Evolutionary conservation across 2,797 vertebrate genomes (phyloP), one percentile per base, ranked within the genome.

Genomic region (Helostoma temminkii): DNA sequence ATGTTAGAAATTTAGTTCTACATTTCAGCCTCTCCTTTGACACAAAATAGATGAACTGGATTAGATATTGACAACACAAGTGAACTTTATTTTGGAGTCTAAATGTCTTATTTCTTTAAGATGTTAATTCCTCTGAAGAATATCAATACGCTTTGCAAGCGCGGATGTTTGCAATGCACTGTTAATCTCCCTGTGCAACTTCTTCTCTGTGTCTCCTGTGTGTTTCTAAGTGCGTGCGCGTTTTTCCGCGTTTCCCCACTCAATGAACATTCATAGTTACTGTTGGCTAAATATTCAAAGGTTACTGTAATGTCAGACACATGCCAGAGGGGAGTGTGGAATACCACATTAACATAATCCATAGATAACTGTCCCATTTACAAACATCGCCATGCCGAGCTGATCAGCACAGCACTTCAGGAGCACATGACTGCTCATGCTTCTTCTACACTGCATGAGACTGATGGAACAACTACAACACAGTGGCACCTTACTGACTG

Each of bases 281-380:
- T 90, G 91, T 88, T 93, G 86, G 91, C 90, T 91, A 89, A 92
- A 92, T 89, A 91, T 85, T 82, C 81, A 93, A 93, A 93, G 92
- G 92, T 93, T 93, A 93, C 87, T 92, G 87, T 94, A 93, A 93
- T 93, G 92, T 93, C 93, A 94, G 87, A 82, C 81, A 59, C 86
- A 86, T 88, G 90, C 91, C 91, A 92, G 72, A 87, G 88, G 91
- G 81, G 77, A 84, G 88, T 81, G 90, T 88, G 89, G 91, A 93
- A 94, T 92, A 93, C 90, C 82, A 89, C 91, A 91, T 94, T 93
- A 90, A 56, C 93, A 94, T 94, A 94, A 94, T 94, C 94, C 87
- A 94, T 94, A 87, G 76, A 90, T 83, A 64, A 81, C 77, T 71
- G 66, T 83, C 82, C 87, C 82, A 62, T 85, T 82, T 76, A 68